A percentile compares a stretch with the other conserved stretches of the same genome.
phyloP scores from a whole-genome alignment of 2,797 vertebrate species.

The Sus cebifrons region DNA sequence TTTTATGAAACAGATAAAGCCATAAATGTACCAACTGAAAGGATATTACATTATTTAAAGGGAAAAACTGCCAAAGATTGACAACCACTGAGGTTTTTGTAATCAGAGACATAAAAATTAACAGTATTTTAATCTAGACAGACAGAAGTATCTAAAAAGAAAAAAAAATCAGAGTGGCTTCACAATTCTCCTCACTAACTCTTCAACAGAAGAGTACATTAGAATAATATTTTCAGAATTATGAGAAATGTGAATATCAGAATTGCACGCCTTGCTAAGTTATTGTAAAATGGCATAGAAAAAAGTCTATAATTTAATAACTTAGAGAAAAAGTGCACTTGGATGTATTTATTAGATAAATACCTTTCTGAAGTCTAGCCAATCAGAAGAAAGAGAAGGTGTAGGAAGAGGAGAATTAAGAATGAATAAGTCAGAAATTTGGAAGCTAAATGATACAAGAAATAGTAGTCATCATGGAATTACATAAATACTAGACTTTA shows the following conservation, averaged over 20 bases:
- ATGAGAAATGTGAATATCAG: not conserved
- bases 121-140: not conserved
- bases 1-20: not conserved
- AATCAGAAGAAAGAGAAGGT: not conserved
- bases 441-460: not conserved
- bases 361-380: not conserved
- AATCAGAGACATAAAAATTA: conserved; percentile 7
- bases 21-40: not conserved
- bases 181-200: not conserved
- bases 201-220: not conserved
- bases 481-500: not conserved
- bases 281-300: not conserved
- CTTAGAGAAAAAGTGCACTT: not conserved
- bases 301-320: not conserved
- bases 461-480: not conserved
- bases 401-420: not conserved
- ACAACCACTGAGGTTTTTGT: not conserved
- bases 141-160: not conserved
- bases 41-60: not conserved
- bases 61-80: not conserved
- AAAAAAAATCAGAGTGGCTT: not conserved
- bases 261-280: not conserved
- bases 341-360: not conserved
- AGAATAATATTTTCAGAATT: not conserved
- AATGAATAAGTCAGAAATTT: conserved; percentile 29